phyloP scores from a whole-genome alignment of 2,888 invertebrate species.

The Caenorhabditis wallacei region DNA sequence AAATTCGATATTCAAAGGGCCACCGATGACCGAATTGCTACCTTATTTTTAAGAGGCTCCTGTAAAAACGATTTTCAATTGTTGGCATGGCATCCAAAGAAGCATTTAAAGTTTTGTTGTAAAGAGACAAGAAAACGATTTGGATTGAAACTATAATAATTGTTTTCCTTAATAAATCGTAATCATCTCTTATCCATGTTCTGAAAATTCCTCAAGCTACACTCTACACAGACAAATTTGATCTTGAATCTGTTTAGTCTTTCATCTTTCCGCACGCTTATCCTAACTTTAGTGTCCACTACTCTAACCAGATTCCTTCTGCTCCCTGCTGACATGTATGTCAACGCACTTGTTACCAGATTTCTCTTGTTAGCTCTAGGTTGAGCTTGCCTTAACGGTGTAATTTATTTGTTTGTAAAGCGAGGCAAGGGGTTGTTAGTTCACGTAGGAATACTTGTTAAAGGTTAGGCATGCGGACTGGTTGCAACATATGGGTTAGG shows the following conservation, averaged over 20 bases:
- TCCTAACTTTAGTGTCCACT: not conserved
- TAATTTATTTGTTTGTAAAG: slow-evolving; percentile 15
- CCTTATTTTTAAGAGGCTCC: too few species aligned
- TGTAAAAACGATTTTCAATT: too few species aligned
- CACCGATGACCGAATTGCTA: too few species aligned
- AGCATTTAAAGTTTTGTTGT: too few species aligned
- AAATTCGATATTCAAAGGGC: too few species aligned
- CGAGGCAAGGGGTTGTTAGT: not conserved
- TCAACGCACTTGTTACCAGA: slow-evolving; percentile 7
- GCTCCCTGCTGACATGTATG: not conserved
- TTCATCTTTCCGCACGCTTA: not conserved
- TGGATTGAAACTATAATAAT: too few species aligned
- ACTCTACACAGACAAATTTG: too few species aligned
- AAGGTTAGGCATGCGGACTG: not conserved
- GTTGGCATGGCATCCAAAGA: too few species aligned
- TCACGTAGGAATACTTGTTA: not conserved
- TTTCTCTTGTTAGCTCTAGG: not conserved
- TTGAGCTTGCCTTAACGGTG: slow-evolving; percentile 23
- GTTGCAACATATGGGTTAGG: not conserved
- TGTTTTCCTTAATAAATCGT: too few species aligned
- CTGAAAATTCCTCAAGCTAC: too few species aligned
- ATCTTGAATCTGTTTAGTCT: not conserved
- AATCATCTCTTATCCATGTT: too few species aligned
- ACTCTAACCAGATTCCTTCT: not conserved
- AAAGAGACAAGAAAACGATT: too few species aligned